Evolutionary conservation across 2,113 vertebrate genomes (phyloP).

Genomic region (Scomber japonicus): DNA sequence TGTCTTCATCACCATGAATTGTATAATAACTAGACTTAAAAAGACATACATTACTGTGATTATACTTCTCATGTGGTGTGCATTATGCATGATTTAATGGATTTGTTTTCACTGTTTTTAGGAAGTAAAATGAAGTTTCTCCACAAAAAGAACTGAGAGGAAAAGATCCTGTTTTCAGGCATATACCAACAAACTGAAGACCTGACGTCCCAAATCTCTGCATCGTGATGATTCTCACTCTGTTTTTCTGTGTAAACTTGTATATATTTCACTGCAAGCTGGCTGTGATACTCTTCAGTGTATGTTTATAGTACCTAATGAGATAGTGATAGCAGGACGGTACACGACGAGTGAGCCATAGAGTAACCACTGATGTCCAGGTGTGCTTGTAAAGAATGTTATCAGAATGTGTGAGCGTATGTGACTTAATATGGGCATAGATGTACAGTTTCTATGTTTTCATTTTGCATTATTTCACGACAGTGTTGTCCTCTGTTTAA

Average conservation of each 20-base stretch:
- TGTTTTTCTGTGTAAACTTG: constrained; percentile 65
- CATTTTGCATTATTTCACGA: constrained; percentile 73
- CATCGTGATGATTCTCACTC: constrained; percentile 49
- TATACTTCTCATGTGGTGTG: not conserved
- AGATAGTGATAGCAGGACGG: constrained; percentile 84
- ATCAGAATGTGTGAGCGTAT: constrained; percentile 74
- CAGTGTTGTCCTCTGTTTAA: constrained; percentile 72
- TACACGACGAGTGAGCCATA: constrained; percentile 87
- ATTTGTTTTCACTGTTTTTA: constrained; percentile 72
- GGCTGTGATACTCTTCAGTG: constrained; percentile 74
- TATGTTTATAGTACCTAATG: constrained; percentile 91
- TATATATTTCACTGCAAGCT: constrained; percentile 83
- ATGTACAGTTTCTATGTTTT: constrained; percentile 80
- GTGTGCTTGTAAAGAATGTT: constrained; percentile 71
- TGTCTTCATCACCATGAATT: not conserved
- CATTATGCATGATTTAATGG: constrained; percentile 2
- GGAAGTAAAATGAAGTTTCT: constrained; percentile 99
- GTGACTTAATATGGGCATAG: constrained; percentile 57
- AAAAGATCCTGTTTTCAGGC: constrained; percentile 40
- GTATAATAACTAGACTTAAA: not conserved
- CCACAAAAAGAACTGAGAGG: constrained; percentile 95
- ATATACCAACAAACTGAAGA: constrained; percentile 34
- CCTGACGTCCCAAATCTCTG: constrained; percentile 41
- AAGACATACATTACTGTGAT: not conserved
- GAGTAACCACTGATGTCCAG: constrained; percentile 89